These are phyloP conservation scores for Apis cerana DNA, from an alignment of 1,140 invertebrate genomes.

Conservation along the genomic window DNA sequence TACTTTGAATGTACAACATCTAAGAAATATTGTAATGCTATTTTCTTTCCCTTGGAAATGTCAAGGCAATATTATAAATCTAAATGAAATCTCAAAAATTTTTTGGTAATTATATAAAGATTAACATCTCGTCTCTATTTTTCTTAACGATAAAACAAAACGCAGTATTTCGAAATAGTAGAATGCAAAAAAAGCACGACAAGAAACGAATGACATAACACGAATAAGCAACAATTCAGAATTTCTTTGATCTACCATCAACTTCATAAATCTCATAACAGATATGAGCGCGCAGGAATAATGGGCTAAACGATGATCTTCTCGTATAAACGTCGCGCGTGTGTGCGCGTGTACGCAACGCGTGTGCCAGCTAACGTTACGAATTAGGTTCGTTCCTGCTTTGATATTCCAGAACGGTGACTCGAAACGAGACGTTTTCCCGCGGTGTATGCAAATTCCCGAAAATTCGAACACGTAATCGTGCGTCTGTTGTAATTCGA, in stretches of 20 bases:
- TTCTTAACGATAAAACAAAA: background rate
- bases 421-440: background rate
- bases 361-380: background rate
- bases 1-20: no score
- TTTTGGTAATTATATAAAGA: no score
- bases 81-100: no score
- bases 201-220: background rate
- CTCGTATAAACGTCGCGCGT: background rate
- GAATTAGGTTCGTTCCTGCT: conserved; percentile 42
- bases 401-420: conserved; percentile 41
- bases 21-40: no score
- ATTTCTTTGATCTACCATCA: conserved; percentile 7
- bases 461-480: conserved; percentile 19
- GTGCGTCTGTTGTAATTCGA: background rate
- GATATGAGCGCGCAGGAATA: background rate
- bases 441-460: background rate
- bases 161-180: background rate
- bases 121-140: no score
- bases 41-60: no score
- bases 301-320: background rate
- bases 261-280: conserved; percentile 27
- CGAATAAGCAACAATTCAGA: conserved; percentile 3
- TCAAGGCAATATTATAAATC: no score
- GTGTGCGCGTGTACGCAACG: background rate
- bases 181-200: background rate